Conservation (phyloP, 2,797 vertebrate genomes). For the Brachyalestes nurse region DNA sequence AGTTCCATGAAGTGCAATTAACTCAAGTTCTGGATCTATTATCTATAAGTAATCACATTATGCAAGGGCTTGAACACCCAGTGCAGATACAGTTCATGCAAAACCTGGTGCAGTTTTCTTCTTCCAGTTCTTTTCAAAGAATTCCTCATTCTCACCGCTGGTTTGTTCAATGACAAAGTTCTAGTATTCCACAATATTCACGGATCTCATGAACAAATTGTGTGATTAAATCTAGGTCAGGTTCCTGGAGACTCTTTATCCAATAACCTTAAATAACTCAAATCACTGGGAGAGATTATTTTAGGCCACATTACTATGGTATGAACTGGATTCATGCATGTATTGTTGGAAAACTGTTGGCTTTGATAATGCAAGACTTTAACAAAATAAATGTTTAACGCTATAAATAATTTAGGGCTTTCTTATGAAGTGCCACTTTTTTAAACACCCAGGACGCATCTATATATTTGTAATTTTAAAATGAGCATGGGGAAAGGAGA, state of each 20-base stretch:
- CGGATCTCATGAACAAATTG: constrained; percentile 40
- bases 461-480: constrained; percentile 72
- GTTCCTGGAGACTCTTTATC: constrained; percentile 49
- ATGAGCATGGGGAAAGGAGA: constrained; percentile 65
- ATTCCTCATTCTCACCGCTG: constrained; percentile 14
- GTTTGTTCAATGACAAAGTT: constrained; percentile 25
- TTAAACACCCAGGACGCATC: constrained; percentile 65
- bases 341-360: constrained; percentile 63
- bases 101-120: neutral
- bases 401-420: constrained; percentile 68
- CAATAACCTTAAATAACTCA: constrained; percentile 50
- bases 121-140: constrained; percentile 14
- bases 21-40: constrained; percentile 39
- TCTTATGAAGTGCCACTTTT: constrained; percentile 58
- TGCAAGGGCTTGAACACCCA: constrained; percentile 18
- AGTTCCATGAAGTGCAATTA: constrained; percentile 47
- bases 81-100: constrained; percentile 10
- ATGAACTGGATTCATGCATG: constrained; percentile 56
- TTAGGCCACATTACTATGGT: constrained; percentile 47
- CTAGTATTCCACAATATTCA: constrained; percentile 25
- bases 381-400: constrained; percentile 74
- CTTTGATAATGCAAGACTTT: constrained; percentile 66
- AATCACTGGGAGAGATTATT: constrained; percentile 42
- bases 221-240: constrained; percentile 52
- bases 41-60: constrained; percentile 33